These are phyloP conservation scores for Acanthurus tractus DNA, from an alignment of 2,797 vertebrate species.

Conservation along the genomic window DNA sequence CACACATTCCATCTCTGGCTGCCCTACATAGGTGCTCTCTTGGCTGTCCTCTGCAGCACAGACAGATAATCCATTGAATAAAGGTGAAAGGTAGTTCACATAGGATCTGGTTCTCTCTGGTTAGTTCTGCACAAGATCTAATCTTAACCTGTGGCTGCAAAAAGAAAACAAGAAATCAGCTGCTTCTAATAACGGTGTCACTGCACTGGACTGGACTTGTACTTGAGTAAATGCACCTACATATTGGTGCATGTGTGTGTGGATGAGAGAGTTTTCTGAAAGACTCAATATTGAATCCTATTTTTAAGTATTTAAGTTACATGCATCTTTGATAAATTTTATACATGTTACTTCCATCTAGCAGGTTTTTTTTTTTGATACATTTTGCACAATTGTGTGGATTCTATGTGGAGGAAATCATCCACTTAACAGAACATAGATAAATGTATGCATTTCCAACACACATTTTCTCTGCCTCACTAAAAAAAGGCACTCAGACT, in stretches of 20 bases:
- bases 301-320: slow-evolving; percentile 6
- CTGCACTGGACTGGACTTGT: not conserved
- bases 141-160: slow-evolving; percentile 44
- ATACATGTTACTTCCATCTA: not conserved
- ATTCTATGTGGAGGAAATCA: not conserved
- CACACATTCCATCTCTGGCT: slow-evolving; percentile 58
- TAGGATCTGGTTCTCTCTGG: slow-evolving; percentile 60
- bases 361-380: not conserved
- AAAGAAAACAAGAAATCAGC: slow-evolving; percentile 14
- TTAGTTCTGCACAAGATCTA: slow-evolving; percentile 37
- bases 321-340: not conserved
- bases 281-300: slow-evolving; percentile 3
- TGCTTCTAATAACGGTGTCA: slow-evolving; percentile 26
- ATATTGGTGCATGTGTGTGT: slow-evolving; percentile 1
- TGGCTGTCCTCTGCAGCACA: slow-evolving; percentile 46
- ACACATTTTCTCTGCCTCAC: not conserved
- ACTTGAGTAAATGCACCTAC: not conserved
- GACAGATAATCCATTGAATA: slow-evolving; percentile 63
- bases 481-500: slow-evolving; percentile 1
- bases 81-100: slow-evolving; percentile 58
- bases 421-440: not conserved
- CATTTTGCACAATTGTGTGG: not conserved
- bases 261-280: not conserved
- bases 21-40: slow-evolving; percentile 64
- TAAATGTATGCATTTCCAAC: not conserved